Evolutionary conservation across 2,888 invertebrate species (phyloP).

Genomic region (Cyrtodaria siliqua): DNA sequence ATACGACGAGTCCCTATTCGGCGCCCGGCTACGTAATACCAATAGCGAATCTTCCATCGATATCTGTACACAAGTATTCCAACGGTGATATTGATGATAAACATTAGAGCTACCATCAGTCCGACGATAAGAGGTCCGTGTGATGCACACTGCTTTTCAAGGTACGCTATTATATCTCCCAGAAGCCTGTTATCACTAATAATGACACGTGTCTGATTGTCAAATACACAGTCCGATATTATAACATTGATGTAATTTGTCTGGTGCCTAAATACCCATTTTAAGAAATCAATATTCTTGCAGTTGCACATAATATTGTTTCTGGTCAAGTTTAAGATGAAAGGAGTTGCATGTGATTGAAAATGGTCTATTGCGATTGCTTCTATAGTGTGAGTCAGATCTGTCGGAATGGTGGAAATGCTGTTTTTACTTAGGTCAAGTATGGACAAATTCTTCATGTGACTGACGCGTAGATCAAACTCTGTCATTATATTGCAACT

Average conservation of each 20-base stretch:
- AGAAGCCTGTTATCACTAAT: constrained; percentile 1
- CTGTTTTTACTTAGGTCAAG: constrained; percentile 22
- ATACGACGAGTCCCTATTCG: neutral
- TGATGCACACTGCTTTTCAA: constrained; percentile 26
- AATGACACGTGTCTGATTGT: constrained; percentile 3
- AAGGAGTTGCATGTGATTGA: neutral
- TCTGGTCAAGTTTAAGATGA: constrained; percentile 17
- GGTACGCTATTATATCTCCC: neutral
- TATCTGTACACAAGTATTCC: constrained; percentile 15
- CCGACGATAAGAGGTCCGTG: constrained; percentile 10
- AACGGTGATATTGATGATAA: constrained; percentile 13
- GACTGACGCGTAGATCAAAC: constrained; percentile 25
- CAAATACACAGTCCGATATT: constrained; percentile 11
- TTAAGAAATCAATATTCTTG: constrained; percentile 28
- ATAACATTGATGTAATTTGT: neutral
- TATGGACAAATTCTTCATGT: constrained; percentile 19
- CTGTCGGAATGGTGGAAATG: constrained; percentile 8
- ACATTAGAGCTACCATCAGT: constrained; percentile 6
- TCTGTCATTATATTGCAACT: constrained; percentile 14
- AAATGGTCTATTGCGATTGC: constrained; percentile 3
- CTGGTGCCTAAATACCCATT: constrained; percentile 16
- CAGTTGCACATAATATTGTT: constrained; percentile 30
- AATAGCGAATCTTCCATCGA: constrained; percentile 43
- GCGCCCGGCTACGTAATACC: constrained; percentile 34
- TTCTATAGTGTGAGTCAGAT: constrained; percentile 4